A percentile compares a stretch with the other conserved stretches of the same genome.
phyloP scores from a whole-genome alignment of 2,797 vertebrate species.

The Leucoraja ocellata region DNA sequence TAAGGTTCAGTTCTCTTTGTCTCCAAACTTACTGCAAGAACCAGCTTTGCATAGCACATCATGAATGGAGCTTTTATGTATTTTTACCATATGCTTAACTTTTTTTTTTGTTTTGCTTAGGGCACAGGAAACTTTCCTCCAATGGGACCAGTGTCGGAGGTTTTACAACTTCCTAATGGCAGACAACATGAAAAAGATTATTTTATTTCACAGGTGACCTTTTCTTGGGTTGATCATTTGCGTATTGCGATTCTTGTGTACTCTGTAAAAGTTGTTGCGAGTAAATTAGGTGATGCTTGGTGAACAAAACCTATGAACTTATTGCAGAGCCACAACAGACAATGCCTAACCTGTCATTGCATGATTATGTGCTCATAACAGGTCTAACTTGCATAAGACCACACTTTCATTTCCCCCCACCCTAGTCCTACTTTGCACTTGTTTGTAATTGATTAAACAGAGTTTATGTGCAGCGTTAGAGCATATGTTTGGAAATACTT shows the following conservation, averaged over 20 bases:
- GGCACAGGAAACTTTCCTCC: conserved; percentile 94
- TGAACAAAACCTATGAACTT: neutral
- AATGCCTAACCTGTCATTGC: neutral
- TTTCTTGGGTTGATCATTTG: neutral
- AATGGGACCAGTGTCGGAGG: conserved; percentile 94
- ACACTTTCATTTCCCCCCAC: no score
- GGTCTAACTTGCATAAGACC: neutral
- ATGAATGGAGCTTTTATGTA: neutral
- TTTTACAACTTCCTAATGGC: conserved; percentile 99
- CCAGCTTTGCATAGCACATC: neutral
- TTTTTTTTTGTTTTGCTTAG: conserved; percentile 52
- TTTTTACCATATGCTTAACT: neutral
- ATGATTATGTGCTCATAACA: neutral
- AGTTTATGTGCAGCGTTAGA: neutral
- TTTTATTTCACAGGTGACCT: conserved; percentile 86
- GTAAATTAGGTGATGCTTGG: neutral
- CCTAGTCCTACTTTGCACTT: neutral
- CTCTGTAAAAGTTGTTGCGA: neutral
- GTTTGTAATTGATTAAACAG: neutral
- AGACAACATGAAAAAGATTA: conserved; percentile 99
- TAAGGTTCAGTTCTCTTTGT: neutral
- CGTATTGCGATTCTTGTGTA: neutral
- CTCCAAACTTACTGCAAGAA: neutral
- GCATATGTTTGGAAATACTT: neutral
- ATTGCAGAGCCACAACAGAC: neutral